phyloP scores from a whole-genome alignment of 2,113 vertebrate genomes.

The Podarcis raffonei region DNA sequence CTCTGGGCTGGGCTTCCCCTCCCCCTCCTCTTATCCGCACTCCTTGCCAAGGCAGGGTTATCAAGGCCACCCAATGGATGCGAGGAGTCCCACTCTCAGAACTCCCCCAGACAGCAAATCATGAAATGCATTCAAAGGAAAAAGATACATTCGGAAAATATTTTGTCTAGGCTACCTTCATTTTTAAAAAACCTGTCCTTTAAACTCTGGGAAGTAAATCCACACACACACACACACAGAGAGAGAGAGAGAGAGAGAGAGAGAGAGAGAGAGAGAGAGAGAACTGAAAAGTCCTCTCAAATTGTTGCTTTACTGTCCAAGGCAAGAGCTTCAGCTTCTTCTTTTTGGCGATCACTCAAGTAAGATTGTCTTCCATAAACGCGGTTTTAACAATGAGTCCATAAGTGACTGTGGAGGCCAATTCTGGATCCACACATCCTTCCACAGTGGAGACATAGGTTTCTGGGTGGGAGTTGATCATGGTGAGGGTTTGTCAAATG shows the following conservation, averaged over 20 bases:
- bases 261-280: too few species aligned
- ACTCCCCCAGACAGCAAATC: constrained; percentile 46
- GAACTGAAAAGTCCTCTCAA: too few species aligned
- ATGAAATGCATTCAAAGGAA: not conserved
- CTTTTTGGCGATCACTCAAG: too few species aligned
- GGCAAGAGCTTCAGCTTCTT: not conserved
- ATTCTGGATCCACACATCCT: too few species aligned
- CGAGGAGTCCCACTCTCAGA: constrained; percentile 56
- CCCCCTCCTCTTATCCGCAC: constrained; percentile 32
- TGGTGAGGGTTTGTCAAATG: too few species aligned
- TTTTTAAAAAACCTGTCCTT: not conserved
- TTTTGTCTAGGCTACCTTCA: too few species aligned
- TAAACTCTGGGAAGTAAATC: not conserved
- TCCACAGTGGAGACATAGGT: too few species aligned
- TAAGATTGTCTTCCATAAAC: too few species aligned
- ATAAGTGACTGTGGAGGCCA: too few species aligned
- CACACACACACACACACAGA: not conserved
- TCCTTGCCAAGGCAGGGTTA: constrained; percentile 70
- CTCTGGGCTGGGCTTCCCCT: constrained; percentile 40
- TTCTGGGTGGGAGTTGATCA: too few species aligned
- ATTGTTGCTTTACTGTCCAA: not conserved
- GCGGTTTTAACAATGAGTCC: too few species aligned
- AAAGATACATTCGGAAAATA: not conserved
- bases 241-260: too few species aligned
- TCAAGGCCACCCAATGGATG: constrained; percentile 72